phyloP scores from a whole-genome alignment of 2,797 vertebrate genomes.

The Halcyon leucocephala region DNA sequence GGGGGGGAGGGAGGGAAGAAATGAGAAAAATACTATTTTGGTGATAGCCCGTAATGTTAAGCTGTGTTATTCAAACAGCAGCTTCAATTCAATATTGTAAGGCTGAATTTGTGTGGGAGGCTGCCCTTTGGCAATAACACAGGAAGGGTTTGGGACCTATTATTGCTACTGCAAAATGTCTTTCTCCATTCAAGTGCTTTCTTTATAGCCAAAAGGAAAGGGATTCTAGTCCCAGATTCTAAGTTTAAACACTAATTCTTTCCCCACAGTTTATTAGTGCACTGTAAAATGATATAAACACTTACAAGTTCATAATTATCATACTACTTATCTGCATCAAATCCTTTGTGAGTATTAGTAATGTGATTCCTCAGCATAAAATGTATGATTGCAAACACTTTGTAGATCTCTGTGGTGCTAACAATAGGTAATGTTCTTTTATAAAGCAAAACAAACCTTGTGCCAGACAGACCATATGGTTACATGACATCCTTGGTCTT shows the following conservation, averaged over 20 bases:
- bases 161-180: neutral
- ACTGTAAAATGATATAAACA: neutral
- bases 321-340: neutral
- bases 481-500: neutral
- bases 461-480: neutral
- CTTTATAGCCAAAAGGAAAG: neutral
- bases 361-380: neutral
- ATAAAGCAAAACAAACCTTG: neutral
- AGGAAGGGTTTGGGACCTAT: neutral
- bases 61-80: neutral
- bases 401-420: neutral
- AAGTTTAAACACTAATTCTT: neutral
- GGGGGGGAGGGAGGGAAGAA: accelerated
- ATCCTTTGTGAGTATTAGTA: neutral
- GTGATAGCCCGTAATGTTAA: neutral
- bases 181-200: neutral
- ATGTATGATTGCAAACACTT: neutral
- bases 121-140: neutral
- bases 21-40: neutral
- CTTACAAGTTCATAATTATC: neutral
- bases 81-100: constrained; percentile 11
- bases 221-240: neutral
- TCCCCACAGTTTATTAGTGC: neutral
- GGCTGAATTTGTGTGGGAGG: neutral
- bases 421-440: neutral